phyloP scores from a whole-genome alignment of 2,797 vertebrate genomes.

The Thamnophis elegans region DNA sequence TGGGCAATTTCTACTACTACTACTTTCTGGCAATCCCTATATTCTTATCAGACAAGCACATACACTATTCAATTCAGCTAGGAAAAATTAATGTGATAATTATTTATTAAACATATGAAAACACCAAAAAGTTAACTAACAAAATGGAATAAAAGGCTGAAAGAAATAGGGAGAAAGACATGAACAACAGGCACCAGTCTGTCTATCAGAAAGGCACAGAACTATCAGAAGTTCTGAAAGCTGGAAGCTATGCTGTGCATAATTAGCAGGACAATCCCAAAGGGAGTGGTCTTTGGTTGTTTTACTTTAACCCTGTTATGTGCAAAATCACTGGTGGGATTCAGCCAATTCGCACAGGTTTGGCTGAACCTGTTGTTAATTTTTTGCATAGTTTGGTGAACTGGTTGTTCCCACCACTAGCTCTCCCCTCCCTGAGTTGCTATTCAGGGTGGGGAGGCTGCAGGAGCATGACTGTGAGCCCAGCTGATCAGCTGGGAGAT shows the following conservation, averaged over 20 bases:
- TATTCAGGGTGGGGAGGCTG: too few relatives aligned
- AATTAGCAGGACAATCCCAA: not conserved
- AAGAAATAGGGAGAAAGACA: not conserved
- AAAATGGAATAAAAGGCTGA: not conserved
- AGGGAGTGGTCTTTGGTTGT: not conserved
- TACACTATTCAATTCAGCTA: not conserved
- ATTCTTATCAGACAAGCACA: not conserved
- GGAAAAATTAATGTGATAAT: not conserved
- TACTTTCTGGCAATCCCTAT: not conserved
- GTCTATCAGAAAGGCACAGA: not conserved
- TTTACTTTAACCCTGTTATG: too few relatives aligned
- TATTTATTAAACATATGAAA: not conserved
- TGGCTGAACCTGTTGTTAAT: too few relatives aligned
- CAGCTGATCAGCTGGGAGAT: too few relatives aligned
- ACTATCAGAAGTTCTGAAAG: too few relatives aligned
- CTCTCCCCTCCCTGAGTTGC: too few relatives aligned
- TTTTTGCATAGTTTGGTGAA: too few relatives aligned
- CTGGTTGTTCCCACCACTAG: too few relatives aligned
- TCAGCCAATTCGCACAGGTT: too few relatives aligned
- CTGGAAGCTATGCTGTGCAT: not conserved
- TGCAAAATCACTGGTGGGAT: too few relatives aligned
- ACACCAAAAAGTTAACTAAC: not conserved
- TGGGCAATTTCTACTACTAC: not conserved
- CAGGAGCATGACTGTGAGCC: too few relatives aligned
- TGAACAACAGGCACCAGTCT: not conserved